A percentile compares a stretch with the other conserved stretches of the same genome.
phyloP scores from a whole-genome alignment of 2,888 invertebrate species.

The Dexiosoma caninum region DNA sequence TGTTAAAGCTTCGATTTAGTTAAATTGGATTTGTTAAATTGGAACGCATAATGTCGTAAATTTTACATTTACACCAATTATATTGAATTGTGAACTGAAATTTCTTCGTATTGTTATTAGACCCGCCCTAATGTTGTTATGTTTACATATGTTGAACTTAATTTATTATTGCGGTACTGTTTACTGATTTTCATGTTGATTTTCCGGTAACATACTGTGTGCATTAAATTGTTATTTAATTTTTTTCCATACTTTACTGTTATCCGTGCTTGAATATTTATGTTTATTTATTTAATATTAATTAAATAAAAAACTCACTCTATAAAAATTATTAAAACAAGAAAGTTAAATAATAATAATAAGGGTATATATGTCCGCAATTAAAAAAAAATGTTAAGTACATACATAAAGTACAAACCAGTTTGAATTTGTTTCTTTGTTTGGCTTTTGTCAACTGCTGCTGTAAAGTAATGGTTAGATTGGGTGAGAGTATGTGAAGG shows the following conservation, averaged over 20 bases:
- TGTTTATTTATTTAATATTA: constrained; percentile 8
- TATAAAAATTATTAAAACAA: constrained; percentile 10
- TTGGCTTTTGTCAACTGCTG: no score
- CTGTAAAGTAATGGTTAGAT: no score
- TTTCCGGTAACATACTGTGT: constrained; percentile 58
- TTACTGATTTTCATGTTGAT: constrained; percentile 50
- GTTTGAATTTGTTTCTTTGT: not conserved
- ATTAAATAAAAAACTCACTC: constrained; percentile 15
- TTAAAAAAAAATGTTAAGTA: not conserved
- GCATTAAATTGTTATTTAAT: constrained; percentile 50
- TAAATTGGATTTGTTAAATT: no score
- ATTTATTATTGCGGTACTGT: constrained; percentile 51
- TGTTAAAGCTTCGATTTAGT: no score
- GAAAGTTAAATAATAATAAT: not conserved
- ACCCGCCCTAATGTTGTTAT: not conserved
- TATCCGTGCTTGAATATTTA: not conserved
- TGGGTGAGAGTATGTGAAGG: no score
- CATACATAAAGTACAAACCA: not conserved
- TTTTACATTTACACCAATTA: no score
- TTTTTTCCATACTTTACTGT: not conserved
- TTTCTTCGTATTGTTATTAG: no score
- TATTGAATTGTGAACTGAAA: no score
- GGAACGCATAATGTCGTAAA: no score
- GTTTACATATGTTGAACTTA: not conserved
- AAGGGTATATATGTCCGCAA: not conserved